These are phyloP conservation scores for Camelus dromedarius DNA, from an alignment of 2,113 vertebrate genomes.

Conservation along the genomic window DNA sequence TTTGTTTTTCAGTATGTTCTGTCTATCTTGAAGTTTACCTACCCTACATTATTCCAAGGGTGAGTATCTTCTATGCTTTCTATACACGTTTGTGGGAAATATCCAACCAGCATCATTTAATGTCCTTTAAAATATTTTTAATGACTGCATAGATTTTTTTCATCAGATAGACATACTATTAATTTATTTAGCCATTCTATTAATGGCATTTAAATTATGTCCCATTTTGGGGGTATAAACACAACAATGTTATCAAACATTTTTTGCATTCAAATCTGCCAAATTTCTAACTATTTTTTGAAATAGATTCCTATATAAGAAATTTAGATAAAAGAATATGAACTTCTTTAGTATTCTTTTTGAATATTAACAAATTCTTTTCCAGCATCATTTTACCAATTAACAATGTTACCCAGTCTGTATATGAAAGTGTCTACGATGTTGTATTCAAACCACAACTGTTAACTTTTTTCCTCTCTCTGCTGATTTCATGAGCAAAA, in stretches of 20 bases:
- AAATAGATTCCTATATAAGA: constrained; percentile 6
- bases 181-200: not conserved
- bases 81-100: constrained; percentile 24
- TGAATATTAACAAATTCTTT: constrained; percentile 3
- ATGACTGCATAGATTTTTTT: not conserved
- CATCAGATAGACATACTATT: not conserved
- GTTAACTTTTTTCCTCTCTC: not conserved
- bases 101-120: not conserved
- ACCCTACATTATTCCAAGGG: constrained; percentile 99
- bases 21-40: constrained; percentile 97
- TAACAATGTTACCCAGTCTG: not conserved
- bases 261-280: constrained; percentile 38
- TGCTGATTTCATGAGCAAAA: not conserved
- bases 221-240: not conserved
- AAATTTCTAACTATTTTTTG: constrained; percentile 9
- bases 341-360: not conserved
- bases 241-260: not conserved
- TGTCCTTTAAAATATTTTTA: constrained; percentile 8
- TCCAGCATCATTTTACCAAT: not conserved
- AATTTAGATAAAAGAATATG: constrained; percentile 7
- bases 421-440: not conserved
- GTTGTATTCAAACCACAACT: not conserved
- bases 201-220: constrained; percentile 15
- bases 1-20: constrained; percentile 96
- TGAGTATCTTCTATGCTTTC: constrained; percentile 88